Base-by-base conservation (phyloP, 2,797 vertebrate species). In the Adrianichthys oophorus region DNA sequence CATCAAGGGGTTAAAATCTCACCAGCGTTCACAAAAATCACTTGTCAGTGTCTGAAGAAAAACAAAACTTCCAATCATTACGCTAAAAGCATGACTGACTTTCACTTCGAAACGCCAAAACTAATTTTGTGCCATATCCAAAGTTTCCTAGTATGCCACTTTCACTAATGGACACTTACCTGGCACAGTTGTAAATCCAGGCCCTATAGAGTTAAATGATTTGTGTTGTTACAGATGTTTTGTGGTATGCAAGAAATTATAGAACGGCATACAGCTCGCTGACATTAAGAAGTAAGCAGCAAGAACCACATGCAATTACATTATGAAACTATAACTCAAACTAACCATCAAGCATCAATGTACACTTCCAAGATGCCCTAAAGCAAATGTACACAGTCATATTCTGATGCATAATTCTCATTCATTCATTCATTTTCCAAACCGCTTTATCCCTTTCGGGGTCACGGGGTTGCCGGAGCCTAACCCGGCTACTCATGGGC, bases 341-440 rank as follows among this genome's bases (percentile, higher is more conserved):
- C 10, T 37, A 37, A 40, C 49, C 23, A 49, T 56, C 52, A 60
- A 81, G 73, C 48, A 67, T 64, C 63, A 59, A 52, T 15, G 56
- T 40, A 45, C 32, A 12, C 63, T 78, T 56, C 44, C 59, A 56
- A 71, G 56, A 73, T 51, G 43, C 75, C 84, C 81, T 46, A 43
- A 32, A 76, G 78, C 76, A 32, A 64, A 66, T 61, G 50, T 45
- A 55, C 73, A 60, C 62, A 74, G 41, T 50, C 65, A 61, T 59
- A 76, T 53, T 62, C 62, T 67, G 59, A 68, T 67, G 42, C 72
- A 78, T 80, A 76, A 69, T 26, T n/a, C n/a, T n/a, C n/a, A n/a
- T n/a, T n/a, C n/a, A n/a, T n/a, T n/a, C n/a, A n/a, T n/a, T n/a
- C n/a, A n/a, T n/a, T n/a, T n/a, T n/a, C n/a, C n/a, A n/a, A n/a